These are phyloP conservation scores for Anarhynchus alexandrinus DNA, from an alignment of 2,113 vertebrate species.

Conservation along the genomic window DNA sequence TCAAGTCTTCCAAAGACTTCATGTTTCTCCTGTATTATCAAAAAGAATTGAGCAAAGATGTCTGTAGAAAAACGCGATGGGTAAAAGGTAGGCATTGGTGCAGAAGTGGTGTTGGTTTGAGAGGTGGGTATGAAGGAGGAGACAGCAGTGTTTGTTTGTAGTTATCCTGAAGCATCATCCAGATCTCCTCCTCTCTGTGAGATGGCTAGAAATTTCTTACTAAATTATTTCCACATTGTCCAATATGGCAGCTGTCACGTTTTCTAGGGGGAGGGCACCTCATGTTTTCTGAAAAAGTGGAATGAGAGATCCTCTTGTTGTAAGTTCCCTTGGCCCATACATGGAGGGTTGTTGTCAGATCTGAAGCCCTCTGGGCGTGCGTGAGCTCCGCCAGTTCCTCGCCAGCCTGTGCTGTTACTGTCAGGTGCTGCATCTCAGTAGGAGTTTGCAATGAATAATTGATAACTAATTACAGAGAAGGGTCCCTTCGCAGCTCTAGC, in stretches of 20 bases:
- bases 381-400: too few relatives aligned
- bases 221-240: not conserved
- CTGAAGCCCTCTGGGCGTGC: rapidly evolving
- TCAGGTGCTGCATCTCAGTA: not conserved
- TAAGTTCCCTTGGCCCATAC: not conserved
- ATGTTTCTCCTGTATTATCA: not conserved
- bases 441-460: not conserved
- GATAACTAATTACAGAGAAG: not conserved
- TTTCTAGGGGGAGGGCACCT: not conserved
- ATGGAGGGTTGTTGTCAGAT: too few relatives aligned
- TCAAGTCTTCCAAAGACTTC: not conserved
- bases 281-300: not conserved
- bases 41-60: not conserved
- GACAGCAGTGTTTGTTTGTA: not conserved
- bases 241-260: rapidly evolving
- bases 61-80: not conserved
- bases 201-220: not conserved
- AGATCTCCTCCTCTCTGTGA: not conserved
- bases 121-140: not conserved
- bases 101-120: not conserved
- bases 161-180: not conserved
- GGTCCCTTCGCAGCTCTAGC: not conserved
- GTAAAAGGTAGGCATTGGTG: too few relatives aligned
- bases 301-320: not conserved
- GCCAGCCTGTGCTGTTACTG: not conserved